Evolutionary conservation across 92 coral and sea anemone species (phyloP).

Genomic region (Actinostola sp.): DNA sequence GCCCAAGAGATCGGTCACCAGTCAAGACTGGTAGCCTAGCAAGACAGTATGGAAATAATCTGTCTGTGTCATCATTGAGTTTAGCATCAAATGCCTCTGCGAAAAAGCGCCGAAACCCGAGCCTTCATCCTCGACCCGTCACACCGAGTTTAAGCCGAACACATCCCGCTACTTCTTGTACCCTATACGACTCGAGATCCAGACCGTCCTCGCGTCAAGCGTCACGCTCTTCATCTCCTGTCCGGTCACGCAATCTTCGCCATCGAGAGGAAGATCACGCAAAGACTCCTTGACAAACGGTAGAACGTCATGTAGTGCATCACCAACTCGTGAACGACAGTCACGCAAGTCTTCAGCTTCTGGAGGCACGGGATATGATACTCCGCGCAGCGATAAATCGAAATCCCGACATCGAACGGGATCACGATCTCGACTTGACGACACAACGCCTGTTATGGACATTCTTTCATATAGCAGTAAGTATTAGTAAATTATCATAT

Average conservation of each 20-base stretch:
- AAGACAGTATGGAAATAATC: slow-evolving; percentile 41
- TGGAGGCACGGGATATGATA: slow-evolving; percentile 11
- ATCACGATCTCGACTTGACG: slow-evolving; percentile 42
- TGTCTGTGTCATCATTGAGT: slow-evolving; percentile 50
- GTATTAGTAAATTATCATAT: no score
- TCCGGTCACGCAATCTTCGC: slow-evolving; percentile 75
- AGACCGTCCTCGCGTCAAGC: slow-evolving; percentile 84
- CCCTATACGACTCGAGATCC: slow-evolving; percentile 88
- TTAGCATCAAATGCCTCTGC: slow-evolving; percentile 44
- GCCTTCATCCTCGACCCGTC: slow-evolving; percentile 64
- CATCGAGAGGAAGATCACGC: slow-evolving; percentile 60
- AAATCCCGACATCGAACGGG: slow-evolving; percentile 18
- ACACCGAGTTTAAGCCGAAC: slow-evolving; percentile 91
- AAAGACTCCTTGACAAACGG: slow-evolving; percentile 47
- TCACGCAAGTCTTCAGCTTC: slow-evolving; percentile 31
- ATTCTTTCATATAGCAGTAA: slow-evolving; percentile 28
- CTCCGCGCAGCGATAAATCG: slow-evolving; percentile 7
- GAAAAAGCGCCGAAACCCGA: slow-evolving; percentile 46
- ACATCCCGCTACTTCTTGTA: slow-evolving; percentile 91
- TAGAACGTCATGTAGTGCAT: slow-evolving; percentile 4
- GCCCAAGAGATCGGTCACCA: slow-evolving; percentile 59
- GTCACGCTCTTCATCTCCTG: slow-evolving; percentile 87
- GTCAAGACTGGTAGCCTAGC: slow-evolving; percentile 40
- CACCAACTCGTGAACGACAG: slow-evolving; percentile 42
- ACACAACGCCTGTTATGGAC: slow-evolving; percentile 42